Conservation (phyloP, 2,113 vertebrate species). For the Clarias batrachus region DNA sequence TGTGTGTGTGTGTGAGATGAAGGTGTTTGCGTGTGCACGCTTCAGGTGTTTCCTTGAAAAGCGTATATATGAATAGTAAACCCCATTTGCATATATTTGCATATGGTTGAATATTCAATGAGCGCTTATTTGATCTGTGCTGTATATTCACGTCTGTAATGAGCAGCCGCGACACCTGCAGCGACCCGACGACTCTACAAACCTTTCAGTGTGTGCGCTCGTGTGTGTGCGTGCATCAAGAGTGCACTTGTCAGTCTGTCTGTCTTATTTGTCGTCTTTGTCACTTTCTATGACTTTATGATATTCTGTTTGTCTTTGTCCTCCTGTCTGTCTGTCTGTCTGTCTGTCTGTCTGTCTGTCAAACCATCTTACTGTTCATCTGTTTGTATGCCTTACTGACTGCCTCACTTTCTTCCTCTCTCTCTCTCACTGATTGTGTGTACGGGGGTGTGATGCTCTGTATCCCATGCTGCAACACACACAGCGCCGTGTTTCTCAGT, state of each 20-base stretch:
- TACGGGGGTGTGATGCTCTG: not conserved
- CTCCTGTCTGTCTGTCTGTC: not conserved
- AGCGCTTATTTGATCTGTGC: not conserved
- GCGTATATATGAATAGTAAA: not conserved
- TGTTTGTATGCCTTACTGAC: not conserved
- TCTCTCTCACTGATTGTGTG: not conserved
- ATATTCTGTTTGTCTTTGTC: too few relatives aligned
- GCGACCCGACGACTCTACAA: not conserved
- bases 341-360: not conserved
- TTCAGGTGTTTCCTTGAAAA: not conserved
- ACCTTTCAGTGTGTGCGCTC: not conserved
- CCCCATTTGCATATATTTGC: not conserved
- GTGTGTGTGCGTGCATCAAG: not conserved
- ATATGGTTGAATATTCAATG: not conserved
- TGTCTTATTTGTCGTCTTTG: not conserved
- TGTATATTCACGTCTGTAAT: constrained; percentile 1
- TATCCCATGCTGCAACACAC: constrained; percentile 11
- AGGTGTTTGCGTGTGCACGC: not conserved
- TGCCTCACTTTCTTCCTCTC: too few relatives aligned
- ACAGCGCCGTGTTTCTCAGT: not conserved
- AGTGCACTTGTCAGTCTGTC: not conserved
- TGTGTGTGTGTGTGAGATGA: not conserved
- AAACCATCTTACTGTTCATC: not conserved
- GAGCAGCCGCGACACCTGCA: not conserved
- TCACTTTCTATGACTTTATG: not conserved